Conservation (phyloP, 92 coral and sea anemone genomes). For the Palythoa grandiflora region DNA sequence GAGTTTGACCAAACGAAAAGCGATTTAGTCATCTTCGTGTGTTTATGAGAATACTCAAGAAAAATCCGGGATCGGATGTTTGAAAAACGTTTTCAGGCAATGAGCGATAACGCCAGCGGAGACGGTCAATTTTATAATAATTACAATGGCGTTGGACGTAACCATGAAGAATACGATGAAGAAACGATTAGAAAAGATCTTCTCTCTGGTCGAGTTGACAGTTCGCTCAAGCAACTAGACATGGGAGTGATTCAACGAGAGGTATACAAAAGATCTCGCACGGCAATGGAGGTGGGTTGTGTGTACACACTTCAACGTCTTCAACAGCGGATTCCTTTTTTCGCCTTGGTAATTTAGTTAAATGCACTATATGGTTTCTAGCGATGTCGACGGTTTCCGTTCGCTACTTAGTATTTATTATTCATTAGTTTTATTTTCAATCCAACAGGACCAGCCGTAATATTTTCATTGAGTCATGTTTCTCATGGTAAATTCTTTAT, state of each 20-base stretch:
- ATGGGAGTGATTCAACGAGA: constrained; percentile 90
- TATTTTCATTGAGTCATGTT: background rate
- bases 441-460: constrained; percentile 49
- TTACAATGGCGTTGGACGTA: constrained; percentile 42
- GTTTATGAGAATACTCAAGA: constrained; percentile 10
- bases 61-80: constrained; percentile 19
- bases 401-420: constrained; percentile 61
- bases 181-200: constrained; percentile 52
- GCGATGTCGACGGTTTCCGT: constrained; percentile 51
- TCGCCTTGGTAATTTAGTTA: constrained; percentile 25
- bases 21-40: background rate
- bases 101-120: constrained; percentile 43
- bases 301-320: no score
- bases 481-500: background rate
- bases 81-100: constrained; percentile 48
- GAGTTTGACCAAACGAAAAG: constrained; percentile 8
- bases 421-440: constrained; percentile 68
- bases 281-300: constrained; percentile 94
- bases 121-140: constrained; percentile 33
- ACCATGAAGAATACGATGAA: constrained; percentile 46
- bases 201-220: constrained; percentile 68
- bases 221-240: constrained; percentile 80
- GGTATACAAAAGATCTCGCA: constrained; percentile 72
- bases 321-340: constrained; percentile 5
- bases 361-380: constrained; percentile 11